Evolutionary conservation across 1,140 invertebrate species (phyloP).

Genomic region (Drosophila ogumai): DNA sequence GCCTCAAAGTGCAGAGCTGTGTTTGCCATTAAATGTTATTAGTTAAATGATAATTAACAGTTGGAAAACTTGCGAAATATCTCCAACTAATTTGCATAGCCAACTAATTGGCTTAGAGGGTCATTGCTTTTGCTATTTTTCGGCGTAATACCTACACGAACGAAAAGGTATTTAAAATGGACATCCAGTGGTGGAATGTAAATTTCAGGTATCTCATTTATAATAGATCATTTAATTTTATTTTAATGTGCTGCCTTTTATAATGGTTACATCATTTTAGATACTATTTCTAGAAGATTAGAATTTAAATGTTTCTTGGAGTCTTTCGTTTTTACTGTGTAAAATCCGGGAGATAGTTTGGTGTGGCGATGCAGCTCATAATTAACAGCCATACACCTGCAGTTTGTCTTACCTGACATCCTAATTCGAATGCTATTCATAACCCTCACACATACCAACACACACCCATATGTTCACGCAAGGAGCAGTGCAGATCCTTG

Average conservation of each 20-base stretch:
- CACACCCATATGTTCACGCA: conserved; percentile 9
- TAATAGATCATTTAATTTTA: neutral
- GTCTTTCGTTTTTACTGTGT: conserved; percentile 1
- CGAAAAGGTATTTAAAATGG: neutral
- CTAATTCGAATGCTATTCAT: conserved; percentile 76
- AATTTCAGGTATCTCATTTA: neutral
- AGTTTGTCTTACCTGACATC: conserved; percentile 53
- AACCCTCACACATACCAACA: conserved; percentile 39
- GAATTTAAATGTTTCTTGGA: no score
- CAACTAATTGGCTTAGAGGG: conserved; percentile 73
- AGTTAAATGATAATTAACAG: conserved; percentile 73
- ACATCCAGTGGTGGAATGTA: neutral
- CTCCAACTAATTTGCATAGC: conserved; percentile 65
- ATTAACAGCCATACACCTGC: conserved; percentile 54
- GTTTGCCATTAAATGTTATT: conserved; percentile 79
- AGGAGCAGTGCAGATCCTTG: conserved; percentile 54
- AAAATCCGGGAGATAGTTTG: conserved; percentile 8
- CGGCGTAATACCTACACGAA: conserved; percentile 11
- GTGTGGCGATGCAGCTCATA: conserved; percentile 49
- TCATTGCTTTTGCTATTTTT: conserved; percentile 63
- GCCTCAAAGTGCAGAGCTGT: conserved; percentile 72
- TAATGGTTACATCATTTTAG: neutral
- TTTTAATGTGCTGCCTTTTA: neutral
- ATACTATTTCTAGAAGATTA: neutral
- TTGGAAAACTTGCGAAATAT: conserved; percentile 63